phyloP scores from a whole-genome alignment of 1,140 invertebrate species.

The Sycobia sp. region DNA sequence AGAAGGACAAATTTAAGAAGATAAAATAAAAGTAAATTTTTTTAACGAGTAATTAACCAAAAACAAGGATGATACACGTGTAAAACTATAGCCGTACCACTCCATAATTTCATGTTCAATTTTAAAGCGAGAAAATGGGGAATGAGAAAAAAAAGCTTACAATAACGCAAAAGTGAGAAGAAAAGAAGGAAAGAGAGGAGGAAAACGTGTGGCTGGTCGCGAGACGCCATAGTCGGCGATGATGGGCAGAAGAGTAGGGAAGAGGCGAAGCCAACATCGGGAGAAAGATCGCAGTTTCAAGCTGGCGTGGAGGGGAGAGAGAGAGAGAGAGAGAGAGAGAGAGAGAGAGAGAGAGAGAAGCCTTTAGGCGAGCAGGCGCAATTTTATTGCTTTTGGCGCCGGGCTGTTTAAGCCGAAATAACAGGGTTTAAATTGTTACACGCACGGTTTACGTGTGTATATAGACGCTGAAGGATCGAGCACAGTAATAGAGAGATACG shows the following conservation, averaged over 20 bases:
- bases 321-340: not conserved
- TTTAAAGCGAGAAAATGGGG: too few relatives aligned
- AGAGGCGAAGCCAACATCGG: not conserved
- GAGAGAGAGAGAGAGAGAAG: not conserved
- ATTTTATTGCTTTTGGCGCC: conserved; percentile 2
- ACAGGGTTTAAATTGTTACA: conserved; percentile 5
- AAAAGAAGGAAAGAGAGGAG: too few relatives aligned
- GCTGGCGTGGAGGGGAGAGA: not conserved
- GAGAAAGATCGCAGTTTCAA: too few relatives aligned
- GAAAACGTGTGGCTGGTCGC: too few relatives aligned
- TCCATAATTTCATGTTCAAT: too few relatives aligned
- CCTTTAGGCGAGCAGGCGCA: not conserved
- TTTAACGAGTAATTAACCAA: too few relatives aligned
- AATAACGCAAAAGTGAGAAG: too few relatives aligned
- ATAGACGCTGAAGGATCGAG: not conserved
- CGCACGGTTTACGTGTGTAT: not conserved
- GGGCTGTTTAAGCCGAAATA: conserved; percentile 7
- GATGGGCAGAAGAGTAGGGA: not conserved
- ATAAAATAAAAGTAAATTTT: too few relatives aligned
- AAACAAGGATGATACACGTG: too few relatives aligned
- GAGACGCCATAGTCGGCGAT: not conserved
- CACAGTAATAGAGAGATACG: not conserved
- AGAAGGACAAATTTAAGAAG: too few relatives aligned
- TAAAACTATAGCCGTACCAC: too few relatives aligned
- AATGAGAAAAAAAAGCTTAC: too few relatives aligned